phyloP scores from a whole-genome alignment of 2,797 vertebrate species.

The Pipistrellus nathusii region DNA sequence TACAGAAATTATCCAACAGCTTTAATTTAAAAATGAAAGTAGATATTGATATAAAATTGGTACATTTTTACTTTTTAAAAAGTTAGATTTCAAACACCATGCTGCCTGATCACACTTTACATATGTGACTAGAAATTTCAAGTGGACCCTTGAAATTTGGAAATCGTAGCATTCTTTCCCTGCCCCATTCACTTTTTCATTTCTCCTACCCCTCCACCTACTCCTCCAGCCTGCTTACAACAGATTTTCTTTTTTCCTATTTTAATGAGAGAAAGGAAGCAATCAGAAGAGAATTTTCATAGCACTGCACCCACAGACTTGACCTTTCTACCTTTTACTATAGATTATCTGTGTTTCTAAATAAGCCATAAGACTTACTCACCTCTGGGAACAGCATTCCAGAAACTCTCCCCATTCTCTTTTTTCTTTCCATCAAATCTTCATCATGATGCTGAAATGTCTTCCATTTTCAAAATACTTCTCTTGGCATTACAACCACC shows the following conservation, averaged over 20 bases:
- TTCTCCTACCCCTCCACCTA: background rate
- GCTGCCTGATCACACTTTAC: background rate
- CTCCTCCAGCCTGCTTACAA: background rate
- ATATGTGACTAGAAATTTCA: background rate
- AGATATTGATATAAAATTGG: conserved; percentile 86
- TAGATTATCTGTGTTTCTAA: background rate
- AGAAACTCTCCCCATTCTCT: background rate
- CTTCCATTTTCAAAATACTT: background rate
- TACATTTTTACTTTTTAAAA: conserved; percentile 79
- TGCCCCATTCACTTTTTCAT: background rate
- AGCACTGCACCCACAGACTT: background rate
- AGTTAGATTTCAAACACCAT: background rate
- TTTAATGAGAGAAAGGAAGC: background rate
- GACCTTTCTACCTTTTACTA: background rate
- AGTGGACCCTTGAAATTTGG: too few species aligned
- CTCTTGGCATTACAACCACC: too few species aligned
- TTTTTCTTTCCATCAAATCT: background rate
- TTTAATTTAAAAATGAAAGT: conserved; percentile 69
- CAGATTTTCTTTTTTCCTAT: background rate
- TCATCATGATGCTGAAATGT: background rate
- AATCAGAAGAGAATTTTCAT: background rate
- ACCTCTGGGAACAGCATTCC: background rate
- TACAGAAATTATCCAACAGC: conserved; percentile 48
- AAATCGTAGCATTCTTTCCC: fast-evolving
- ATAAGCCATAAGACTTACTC: background rate